Percentiles rank a stretch among this genome's conserved stretches.
These are phyloP conservation scores for Lasioglossum marginatum DNA, from an alignment of 2,888 invertebrate species.

Conservation along the genomic window DNA sequence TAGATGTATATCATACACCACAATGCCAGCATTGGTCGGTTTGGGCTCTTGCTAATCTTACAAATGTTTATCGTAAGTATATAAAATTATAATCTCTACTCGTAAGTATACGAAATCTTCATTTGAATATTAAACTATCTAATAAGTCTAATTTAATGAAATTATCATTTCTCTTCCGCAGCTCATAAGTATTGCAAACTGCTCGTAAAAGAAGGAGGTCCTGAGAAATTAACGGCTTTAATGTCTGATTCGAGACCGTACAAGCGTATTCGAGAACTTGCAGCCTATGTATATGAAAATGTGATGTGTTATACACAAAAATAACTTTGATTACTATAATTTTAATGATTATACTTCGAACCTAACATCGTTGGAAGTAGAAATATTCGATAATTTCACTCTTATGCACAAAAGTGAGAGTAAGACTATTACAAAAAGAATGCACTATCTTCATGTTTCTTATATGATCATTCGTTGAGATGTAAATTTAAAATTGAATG, in stretches of 20 bases:
- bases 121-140: conserved; percentile 1
- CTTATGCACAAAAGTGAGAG: conserved; percentile 39
- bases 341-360: conserved; percentile 21
- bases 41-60: conserved; percentile 98
- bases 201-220: conserved; percentile 94
- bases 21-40: conserved; percentile 98
- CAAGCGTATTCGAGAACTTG: conserved; percentile 89
- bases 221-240: conserved; percentile 89
- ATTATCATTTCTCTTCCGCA: conserved; percentile 79
- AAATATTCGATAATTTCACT: conserved; percentile 35
- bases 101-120: not conserved
- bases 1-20: conserved; percentile 93
- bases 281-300: conserved; percentile 89
- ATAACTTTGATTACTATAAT: not conserved
- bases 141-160: conserved; percentile 22
- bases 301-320: conserved; percentile 36
- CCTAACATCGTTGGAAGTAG: conserved; percentile 25
- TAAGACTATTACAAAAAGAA: conserved; percentile 40
- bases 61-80: conserved; percentile 94
- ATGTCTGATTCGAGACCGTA: conserved; percentile 88
- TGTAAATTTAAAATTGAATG: conserved; percentile 51
- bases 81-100: not conserved
- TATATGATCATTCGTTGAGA: conserved; percentile 31
- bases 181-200: conserved; percentile 96
- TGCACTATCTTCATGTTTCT: not conserved